Base-by-base conservation (phyloP, 2,797 vertebrate species). In the Sardinella longiceps region DNA sequence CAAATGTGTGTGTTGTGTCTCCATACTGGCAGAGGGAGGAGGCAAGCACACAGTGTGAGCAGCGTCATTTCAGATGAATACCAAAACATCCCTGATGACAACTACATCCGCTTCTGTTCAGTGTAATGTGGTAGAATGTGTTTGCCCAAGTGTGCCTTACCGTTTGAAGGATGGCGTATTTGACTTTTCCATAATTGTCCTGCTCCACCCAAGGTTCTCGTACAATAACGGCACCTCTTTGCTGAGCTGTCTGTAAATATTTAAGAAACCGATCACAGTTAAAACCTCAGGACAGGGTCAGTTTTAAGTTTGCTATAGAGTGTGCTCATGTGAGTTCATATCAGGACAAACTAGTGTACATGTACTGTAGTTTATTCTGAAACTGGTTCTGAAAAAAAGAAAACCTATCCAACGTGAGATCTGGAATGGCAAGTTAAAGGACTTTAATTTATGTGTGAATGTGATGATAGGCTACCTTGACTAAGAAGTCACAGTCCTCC, bases 171-270 rank as follows among this genome's bases (percentile, higher is more conserved):
- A 96, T 90, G 1, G 96, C 95, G 25, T 91, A 96, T 90, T 96
- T 97, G 84, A 96, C 94, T 92, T 88, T 95, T 50, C 96, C 96
- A 0, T 93, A 66, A 82, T 81, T 85, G 90, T 97, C 96, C 90
- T 96, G 91, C 91, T 97, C 96, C 89, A 95, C 93, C 96, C 96
- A 97, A 25, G 96, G 96, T 83, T 95, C 93, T 90, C 90, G 96
- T 37, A 96, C 90, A 5, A 96, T 83, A 5, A 89, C 86, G 0
- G 95, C 96, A 58, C 96, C 96, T 81, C 88, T 90, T 85, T 95
- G 93, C 86, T 83, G 93, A 0, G 96, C 95, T 81, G 91, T 95
- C 96, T 97, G 89, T 70, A 66, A 86, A 90, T 51, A 84, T 63
- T 88, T 46, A 23, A 25, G 70, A 37, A 77, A 39, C 81, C 46